phyloP scores from a whole-genome alignment of 2,113 vertebrate genomes.

The Elgaria multicarinata region DNA sequence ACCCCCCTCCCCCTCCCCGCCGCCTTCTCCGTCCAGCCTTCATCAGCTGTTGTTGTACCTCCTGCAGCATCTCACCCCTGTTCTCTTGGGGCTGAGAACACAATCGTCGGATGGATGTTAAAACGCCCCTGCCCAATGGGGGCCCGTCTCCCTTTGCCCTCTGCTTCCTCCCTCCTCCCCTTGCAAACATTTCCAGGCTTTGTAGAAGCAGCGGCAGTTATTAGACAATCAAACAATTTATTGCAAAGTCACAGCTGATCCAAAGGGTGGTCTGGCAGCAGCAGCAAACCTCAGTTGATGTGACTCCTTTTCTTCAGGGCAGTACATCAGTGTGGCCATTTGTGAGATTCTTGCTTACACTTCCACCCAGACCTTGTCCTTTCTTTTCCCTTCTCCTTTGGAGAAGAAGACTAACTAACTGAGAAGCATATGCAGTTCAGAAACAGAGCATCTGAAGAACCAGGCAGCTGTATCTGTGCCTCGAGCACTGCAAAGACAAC shows the following conservation, averaged over 20 bases:
- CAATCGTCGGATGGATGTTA: not conserved
- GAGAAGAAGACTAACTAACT: not conserved
- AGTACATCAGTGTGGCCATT: not conserved
- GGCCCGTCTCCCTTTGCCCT: not conserved
- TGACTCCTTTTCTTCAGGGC: not conserved
- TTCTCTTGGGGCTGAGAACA: not conserved
- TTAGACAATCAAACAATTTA: conserved; percentile 13
- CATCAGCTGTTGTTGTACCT: not conserved
- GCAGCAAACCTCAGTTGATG: not conserved
- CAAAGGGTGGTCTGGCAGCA: not conserved
- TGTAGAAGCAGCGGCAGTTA: not conserved
- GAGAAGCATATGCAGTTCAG: too few relatives aligned
- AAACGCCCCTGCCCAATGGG: not conserved
- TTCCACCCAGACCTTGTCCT: not conserved
- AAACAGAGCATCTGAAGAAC: too few relatives aligned
- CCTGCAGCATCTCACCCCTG: not conserved
- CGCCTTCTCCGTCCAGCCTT: not conserved
- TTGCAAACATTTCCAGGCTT: not conserved
- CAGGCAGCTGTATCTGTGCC: too few relatives aligned
- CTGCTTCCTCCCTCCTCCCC: not conserved
- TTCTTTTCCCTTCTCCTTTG: not conserved
- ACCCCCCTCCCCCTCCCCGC: not conserved
- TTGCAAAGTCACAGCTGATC: conserved; percentile 16
- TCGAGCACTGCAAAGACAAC: too few relatives aligned
- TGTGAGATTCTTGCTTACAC: not conserved